Base-by-base conservation (phyloP, 1,140 invertebrate species). In the Archegozetes longisetosus region DNA sequence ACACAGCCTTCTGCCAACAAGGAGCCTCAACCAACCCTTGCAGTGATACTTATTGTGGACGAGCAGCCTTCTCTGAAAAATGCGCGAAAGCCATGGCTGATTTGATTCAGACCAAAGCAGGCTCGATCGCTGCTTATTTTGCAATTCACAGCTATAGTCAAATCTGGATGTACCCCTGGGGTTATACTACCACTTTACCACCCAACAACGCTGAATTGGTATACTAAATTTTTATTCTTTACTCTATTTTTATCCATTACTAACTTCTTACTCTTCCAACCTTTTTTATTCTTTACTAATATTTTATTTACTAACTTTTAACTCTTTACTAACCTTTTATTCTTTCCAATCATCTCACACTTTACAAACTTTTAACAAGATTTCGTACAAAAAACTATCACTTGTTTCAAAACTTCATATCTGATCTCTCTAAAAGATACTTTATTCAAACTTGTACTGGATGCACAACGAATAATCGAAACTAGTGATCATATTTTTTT, bases 161-260 rank as follows among this genome's bases (percentile, higher is more conserved):
- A 55, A 26, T 69, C 28, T 68, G 67, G 65, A 64, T 86, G 13
- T 83, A 83, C 65, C 84, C 84, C n/a, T 86, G 82, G 80, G 84
- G 84, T 24, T 84, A 78, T 67, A 82, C 80, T 57, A 61, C 55
- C 14, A 49, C 66, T 2, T 58, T 72, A 12, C 75, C 78, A 28
- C 53, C 66, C 3, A 74, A 77, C 59, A 73, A 74, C 61, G 67
- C 58, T 55, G 17, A 22, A 3, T 52, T 52, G 50, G 50, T 52
- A 23, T 14, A n/a, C n/a, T 12, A 46, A 12, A 46, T 46, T 48
- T 2, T n/a, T 48, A 48, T 2, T 48, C 9, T n/a, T 48, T 48
- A 48, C 9, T 2, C 22, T 48, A 2, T 48, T 48, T 2, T 48
- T 2, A 48, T 48, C 22, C 22, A 12, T 48, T n/a, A n/a, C n/a